phyloP scores from a whole-genome alignment of 2,113 vertebrate genomes.

The Oophaga pumilio region DNA sequence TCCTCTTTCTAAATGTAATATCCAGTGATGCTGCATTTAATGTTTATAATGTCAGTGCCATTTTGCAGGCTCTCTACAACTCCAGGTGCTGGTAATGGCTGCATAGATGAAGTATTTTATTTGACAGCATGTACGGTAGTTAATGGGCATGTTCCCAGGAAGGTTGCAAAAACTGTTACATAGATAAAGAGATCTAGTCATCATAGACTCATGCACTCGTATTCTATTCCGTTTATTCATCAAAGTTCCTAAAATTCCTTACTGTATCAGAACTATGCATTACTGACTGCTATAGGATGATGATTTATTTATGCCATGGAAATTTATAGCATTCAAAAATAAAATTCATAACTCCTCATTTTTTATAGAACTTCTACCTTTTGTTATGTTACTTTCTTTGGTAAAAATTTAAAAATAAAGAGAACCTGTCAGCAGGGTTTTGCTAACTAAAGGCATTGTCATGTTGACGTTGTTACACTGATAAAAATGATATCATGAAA shows the following conservation, averaged over 20 bases:
- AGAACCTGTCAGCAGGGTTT: too few relatives aligned
- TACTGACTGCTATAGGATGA: background rate
- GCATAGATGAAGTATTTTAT: slow-evolving; percentile 36
- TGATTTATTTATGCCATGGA: slow-evolving; percentile 19
- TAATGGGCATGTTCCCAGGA: slow-evolving; percentile 45
- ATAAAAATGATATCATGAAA: too few relatives aligned
- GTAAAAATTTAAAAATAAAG: too few relatives aligned
- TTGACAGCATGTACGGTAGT: slow-evolving; percentile 28
- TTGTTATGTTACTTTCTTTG: background rate
- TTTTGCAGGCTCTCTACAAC: background rate
- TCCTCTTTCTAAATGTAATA: background rate
- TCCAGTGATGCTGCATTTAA: background rate
- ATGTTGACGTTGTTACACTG: too few relatives aligned
- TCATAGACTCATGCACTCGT: slow-evolving; percentile 7
- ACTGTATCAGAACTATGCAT: background rate
- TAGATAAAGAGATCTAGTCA: slow-evolving; percentile 25
- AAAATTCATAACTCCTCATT: too few relatives aligned
- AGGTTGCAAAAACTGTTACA: slow-evolving; percentile 23
- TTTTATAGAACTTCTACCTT: background rate
- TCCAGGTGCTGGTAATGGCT: slow-evolving; percentile 12
- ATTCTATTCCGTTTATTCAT: slow-evolving; percentile 32
- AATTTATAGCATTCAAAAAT: background rate
- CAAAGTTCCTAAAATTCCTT: slow-evolving; percentile 7
- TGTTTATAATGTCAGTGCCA: background rate
- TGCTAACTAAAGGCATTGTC: too few relatives aligned